Conservation (phyloP, 2,888 invertebrate species). For the Coremacera marginata region DNA sequence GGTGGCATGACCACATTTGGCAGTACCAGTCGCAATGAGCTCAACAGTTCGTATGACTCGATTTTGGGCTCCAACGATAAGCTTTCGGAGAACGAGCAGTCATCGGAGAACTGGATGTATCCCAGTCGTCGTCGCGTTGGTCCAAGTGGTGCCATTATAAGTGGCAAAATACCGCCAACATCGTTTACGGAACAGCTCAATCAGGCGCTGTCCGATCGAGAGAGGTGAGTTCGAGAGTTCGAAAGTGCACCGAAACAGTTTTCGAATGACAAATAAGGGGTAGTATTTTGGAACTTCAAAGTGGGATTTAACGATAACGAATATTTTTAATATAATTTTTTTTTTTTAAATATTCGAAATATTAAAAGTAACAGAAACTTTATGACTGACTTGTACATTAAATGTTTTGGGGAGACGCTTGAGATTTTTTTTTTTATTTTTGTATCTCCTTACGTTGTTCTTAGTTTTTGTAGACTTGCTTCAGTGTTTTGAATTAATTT, state of each 20-base stretch:
- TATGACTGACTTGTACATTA: too few relatives aligned
- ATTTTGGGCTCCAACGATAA: slow-evolving; percentile 69
- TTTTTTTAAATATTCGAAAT: too few relatives aligned
- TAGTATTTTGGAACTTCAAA: too few relatives aligned
- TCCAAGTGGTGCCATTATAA: slow-evolving; percentile 60
- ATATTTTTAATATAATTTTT: too few relatives aligned
- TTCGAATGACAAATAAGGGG: too few relatives aligned
- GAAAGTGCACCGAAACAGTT: too few relatives aligned
- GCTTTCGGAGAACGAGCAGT: slow-evolving; percentile 66
- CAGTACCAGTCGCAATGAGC: slow-evolving; percentile 63
- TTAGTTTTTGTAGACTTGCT: too few relatives aligned
- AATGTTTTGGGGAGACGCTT: neutral
- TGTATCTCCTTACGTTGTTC: too few relatives aligned
- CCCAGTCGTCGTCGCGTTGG: slow-evolving; percentile 68
- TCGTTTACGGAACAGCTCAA: slow-evolving; percentile 88
- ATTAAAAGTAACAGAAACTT: too few relatives aligned
- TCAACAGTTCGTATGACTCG: slow-evolving; percentile 70
- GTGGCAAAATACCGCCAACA: slow-evolving; percentile 74
- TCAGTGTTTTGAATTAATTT: neutral
- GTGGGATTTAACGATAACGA: too few relatives aligned
- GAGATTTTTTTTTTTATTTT: neutral
- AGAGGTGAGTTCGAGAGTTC: slow-evolving; percentile 72
- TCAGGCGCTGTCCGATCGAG: slow-evolving; percentile 87
- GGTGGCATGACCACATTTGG: slow-evolving; percentile 65
- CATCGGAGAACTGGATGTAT: slow-evolving; percentile 69